Evolutionary conservation across 2,888 invertebrate genomes (phyloP).

Genomic region (Tolmerus cingulatus): DNA sequence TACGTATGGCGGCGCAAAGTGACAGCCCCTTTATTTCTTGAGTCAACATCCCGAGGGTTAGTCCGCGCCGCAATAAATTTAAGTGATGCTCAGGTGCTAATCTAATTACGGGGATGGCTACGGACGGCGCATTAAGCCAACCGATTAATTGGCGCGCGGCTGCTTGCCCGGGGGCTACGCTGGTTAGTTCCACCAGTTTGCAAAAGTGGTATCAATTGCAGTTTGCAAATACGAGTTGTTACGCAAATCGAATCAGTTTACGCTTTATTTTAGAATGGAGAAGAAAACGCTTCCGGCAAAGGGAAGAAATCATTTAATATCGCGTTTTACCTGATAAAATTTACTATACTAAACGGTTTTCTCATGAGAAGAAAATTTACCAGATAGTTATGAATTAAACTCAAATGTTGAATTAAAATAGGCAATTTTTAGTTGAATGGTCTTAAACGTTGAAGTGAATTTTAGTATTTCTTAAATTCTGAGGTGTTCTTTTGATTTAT

Average conservation of each 20-base stretch:
- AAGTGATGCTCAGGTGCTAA: conserved; percentile 17
- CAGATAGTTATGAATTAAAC: too few species aligned
- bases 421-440: too few species aligned
- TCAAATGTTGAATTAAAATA: too few species aligned
- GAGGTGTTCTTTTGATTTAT: too few species aligned
- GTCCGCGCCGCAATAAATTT: conserved; percentile 5
- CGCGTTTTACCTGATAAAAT: neutral
- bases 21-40: neutral
- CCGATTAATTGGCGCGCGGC: neutral
- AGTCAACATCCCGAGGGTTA: neutral
- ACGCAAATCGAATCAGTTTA: neutral
- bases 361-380: too few species aligned
- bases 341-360: too few species aligned
- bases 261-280: neutral
- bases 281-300: neutral
- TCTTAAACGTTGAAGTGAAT: too few species aligned
- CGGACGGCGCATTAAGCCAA: neutral
- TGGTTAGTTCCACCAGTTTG: neutral
- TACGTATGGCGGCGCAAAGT: neutral
- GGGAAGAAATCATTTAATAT: neutral
- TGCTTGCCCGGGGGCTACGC: neutral
- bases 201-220: neutral
- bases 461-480: too few species aligned
- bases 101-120: neutral
- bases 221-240: neutral